Percentiles rank a stretch among this genome's conserved stretches.
Conservation (phyloP, 1,140 invertebrate species). For the Neodiprion lecontei region DNA sequence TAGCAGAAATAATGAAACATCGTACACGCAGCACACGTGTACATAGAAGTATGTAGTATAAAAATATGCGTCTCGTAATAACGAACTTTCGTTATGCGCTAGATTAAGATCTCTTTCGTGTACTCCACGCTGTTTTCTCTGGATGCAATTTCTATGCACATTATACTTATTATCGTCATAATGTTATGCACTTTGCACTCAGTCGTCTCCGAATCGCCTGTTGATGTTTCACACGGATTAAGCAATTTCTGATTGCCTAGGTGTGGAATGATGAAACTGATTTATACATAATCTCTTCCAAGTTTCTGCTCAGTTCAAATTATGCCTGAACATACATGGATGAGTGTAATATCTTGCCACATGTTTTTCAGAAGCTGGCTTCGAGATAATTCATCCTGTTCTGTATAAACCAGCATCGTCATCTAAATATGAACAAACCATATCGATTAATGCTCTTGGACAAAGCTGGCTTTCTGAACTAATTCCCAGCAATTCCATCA, state of each 20-base stretch:
- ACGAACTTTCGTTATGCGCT: conserved; percentile 2
- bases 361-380: neutral
- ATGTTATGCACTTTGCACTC: neutral
- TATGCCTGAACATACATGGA: no score
- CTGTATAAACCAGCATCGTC: neutral
- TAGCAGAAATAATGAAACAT: conserved; percentile 7
- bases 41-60: neutral
- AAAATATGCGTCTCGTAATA: neutral
- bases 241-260: no score
- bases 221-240: neutral
- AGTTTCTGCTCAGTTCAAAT: no score
- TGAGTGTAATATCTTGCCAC: no score
- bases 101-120: neutral
- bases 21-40: neutral
- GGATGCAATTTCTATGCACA: neutral
- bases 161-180: neutral
- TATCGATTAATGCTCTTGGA: conserved; percentile 5
- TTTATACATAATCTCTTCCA: no score
- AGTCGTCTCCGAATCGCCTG: neutral
- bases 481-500: neutral
- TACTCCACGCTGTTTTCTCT: neutral
- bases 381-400: neutral
- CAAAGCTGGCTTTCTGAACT: neutral
- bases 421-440: neutral
- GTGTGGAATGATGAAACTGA: no score